Base-by-base conservation (phyloP, 1,140 invertebrate genomes). In the Bacillus rossius region DNA sequence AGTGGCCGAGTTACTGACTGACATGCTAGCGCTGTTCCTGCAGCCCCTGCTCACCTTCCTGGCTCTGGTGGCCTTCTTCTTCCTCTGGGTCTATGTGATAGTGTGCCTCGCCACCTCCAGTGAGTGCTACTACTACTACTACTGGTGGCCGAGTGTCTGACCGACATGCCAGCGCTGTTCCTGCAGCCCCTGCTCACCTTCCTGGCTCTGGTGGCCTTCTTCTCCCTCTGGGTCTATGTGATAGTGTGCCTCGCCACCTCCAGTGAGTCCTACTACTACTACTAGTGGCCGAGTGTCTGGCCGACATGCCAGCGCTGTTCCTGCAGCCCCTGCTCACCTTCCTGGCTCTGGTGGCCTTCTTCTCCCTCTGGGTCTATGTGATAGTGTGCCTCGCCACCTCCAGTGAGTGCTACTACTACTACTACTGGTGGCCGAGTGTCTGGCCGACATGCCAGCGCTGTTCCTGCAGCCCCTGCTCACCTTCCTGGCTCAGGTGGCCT, bases 161-260 rank as follows among this genome's bases (percentile, higher is more conserved):
- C 84, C 48, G 84, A 85, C 66, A 80, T 96, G 60, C 93, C 94
- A 5, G 84, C 82, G n/a, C 73, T 98, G 22, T 86, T 96, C 66
- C 75, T 94, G 19, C 93, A 95, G 68, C 94, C 94, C 1, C 69
- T 96, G 1, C 75, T 93, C 57, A 96, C 94, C 0, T 94, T 94
- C 69, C 60, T 89, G 43, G 80, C 87, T 47, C 76, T 96, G 0
- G 72, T 88, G 23, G 59, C 84, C 40, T 96, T 96, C 71, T 88
- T 94, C 61, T 73, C 84, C 40, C 92, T 91, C 77, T 96, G 92
- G 92, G 77, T 93, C 1, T 78, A 81, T 26, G 84, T 96, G 37
- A 82, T 96, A 61, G 74, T 85, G 22, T 84, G 77, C 65, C 72
- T 89, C 4, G 81, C 82, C n/a, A 87, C 86, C 62, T 79, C 85